Conservation (phyloP, 2,113 vertebrate genomes). For the Okapia johnstoni region DNA sequence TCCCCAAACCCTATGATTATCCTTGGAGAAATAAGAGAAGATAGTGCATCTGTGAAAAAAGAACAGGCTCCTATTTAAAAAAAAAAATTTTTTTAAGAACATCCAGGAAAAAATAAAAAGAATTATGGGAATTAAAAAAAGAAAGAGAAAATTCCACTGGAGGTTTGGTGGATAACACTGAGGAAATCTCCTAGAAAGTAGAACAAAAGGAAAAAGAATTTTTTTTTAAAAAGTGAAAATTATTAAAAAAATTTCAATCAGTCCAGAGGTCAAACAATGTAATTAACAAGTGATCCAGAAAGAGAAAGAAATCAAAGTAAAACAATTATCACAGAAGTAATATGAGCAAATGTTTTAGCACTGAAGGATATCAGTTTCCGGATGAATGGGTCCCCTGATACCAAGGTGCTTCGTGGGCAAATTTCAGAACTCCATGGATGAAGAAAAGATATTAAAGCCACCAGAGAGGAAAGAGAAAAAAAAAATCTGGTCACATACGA, state of each 20-base stretch:
- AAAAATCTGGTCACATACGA: background rate
- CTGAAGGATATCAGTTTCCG: background rate
- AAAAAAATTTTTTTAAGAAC: background rate
- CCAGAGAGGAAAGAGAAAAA: background rate
- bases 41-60: background rate
- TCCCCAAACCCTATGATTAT: background rate
- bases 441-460: background rate
- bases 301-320: background rate
- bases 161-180: background rate
- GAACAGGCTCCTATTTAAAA: background rate
- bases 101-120: background rate
- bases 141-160: background rate
- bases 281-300: background rate
- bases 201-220: background rate
- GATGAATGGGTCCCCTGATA: background rate
- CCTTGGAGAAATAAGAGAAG: background rate
- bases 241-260: background rate
- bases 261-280: background rate
- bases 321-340: background rate
- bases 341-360: background rate
- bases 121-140: background rate
- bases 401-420: background rate
- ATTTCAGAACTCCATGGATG: background rate
- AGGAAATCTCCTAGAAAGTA: slow-evolving; percentile 19
- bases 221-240: background rate